phyloP scores from a whole-genome alignment of 2,113 vertebrate genomes.

The Micronisus gabar region DNA sequence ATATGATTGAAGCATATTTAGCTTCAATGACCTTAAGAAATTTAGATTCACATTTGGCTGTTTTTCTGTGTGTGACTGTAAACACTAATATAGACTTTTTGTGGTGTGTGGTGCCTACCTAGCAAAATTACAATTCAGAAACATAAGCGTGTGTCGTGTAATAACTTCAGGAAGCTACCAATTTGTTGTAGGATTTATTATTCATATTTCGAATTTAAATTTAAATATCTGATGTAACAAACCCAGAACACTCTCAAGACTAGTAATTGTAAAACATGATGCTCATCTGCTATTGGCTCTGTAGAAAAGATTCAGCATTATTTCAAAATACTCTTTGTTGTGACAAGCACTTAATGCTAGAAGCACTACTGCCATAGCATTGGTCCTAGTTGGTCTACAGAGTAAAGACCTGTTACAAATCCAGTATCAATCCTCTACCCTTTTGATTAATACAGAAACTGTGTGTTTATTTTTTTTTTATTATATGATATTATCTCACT shows the following conservation, averaged over 20 bases:
- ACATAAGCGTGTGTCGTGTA: background rate
- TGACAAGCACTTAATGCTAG: background rate
- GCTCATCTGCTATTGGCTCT: background rate
- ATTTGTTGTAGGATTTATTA: constrained; percentile 15
- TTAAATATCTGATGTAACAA: background rate
- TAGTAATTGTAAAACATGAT: background rate
- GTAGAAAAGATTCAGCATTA: background rate
- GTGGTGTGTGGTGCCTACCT: background rate
- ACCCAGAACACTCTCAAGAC: background rate
- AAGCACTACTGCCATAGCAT: background rate
- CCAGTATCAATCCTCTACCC: background rate
- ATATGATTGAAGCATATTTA: background rate
- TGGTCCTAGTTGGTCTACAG: background rate
- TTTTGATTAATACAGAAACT: background rate
- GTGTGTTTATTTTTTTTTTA: background rate
- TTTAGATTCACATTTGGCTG: background rate
- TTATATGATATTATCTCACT: background rate
- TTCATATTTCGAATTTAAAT: constrained; percentile 25
- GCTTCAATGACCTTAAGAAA: background rate
- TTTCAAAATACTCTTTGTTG: background rate
- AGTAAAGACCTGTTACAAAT: background rate
- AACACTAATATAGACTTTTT: background rate
- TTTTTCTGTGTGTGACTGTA: background rate
- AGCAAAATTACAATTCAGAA: constrained; percentile 1
- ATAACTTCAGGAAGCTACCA: background rate